Conservation (phyloP, 92 coral and sea anemone genomes). For the Plumapathes pennacea region DNA sequence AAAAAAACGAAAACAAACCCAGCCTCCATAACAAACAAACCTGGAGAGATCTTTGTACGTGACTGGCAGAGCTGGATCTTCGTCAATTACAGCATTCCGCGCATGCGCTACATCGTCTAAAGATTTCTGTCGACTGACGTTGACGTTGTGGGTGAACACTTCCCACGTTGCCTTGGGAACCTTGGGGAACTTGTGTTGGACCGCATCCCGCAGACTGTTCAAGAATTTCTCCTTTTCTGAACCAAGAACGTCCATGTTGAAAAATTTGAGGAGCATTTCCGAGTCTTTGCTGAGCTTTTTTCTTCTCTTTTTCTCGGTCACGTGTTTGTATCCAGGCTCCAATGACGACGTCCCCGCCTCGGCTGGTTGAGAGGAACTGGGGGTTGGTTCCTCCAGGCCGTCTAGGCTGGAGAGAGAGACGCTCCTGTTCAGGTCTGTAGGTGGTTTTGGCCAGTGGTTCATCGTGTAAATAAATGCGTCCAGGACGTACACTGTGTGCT, state of each 20-base stretch:
- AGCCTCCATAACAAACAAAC: too few species aligned
- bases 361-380: constrained; percentile 31
- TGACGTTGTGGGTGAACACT: constrained; percentile 73
- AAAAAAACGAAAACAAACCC: too few species aligned
- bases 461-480: constrained; percentile 79
- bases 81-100: constrained; percentile 39
- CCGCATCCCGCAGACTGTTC: constrained; percentile 62
- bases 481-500: constrained; percentile 80
- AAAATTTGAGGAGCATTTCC: constrained; percentile 57
- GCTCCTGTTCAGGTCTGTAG: constrained; percentile 38
- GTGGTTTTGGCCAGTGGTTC: constrained; percentile 70
- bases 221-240: constrained; percentile 70
- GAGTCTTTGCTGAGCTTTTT: constrained; percentile 49
- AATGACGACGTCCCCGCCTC: constrained; percentile 25
- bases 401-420: constrained; percentile 44
- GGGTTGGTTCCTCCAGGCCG: constrained; percentile 41
- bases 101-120: constrained; percentile 39
- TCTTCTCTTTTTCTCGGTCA: constrained; percentile 37
- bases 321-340: constrained; percentile 24
- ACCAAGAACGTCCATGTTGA: constrained; percentile 75
- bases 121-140: constrained; percentile 60
- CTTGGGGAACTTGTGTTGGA: constrained; percentile 74
- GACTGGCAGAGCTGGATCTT: constrained; percentile 66
- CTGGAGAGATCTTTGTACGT: constrained; percentile 45
- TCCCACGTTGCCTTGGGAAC: constrained; percentile 94